These are phyloP conservation scores for Nyctibius grandis DNA, from an alignment of 2,797 vertebrate genomes.

Conservation along the genomic window DNA sequence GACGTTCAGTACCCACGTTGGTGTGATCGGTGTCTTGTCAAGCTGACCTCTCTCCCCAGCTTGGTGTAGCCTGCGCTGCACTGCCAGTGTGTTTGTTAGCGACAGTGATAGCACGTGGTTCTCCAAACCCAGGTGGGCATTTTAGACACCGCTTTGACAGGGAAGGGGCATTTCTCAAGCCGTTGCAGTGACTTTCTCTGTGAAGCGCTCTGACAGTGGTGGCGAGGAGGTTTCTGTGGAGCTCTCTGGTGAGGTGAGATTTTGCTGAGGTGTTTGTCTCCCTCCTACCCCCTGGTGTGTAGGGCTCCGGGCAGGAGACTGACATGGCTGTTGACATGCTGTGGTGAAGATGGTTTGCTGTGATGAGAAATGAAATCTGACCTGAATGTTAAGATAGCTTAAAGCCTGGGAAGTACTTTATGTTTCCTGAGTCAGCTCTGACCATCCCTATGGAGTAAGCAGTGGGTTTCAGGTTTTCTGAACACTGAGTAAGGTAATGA, in stretches of 20 bases:
- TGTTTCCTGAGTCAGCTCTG: conserved; percentile 62
- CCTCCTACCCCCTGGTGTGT: background rate
- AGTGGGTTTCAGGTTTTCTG: conserved; percentile 56
- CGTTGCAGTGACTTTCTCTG: background rate
- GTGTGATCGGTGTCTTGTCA: accelerated
- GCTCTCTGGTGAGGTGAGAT: background rate
- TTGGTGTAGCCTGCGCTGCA: background rate
- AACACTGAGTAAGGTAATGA: conserved; percentile 21
- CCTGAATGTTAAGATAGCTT: conserved; percentile 56
- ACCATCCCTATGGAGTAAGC: conserved; percentile 38
- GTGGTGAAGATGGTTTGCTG: background rate
- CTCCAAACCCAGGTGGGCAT: background rate
- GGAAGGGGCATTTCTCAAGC: background rate
- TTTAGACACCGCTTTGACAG: background rate
- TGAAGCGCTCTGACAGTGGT: background rate
- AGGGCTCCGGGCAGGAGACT: background rate
- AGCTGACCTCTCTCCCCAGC: background rate
- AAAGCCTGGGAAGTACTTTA: conserved; percentile 44
- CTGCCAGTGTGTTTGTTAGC: background rate
- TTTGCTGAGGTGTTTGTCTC: background rate
- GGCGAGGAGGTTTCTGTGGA: background rate
- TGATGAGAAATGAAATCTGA: conserved; percentile 64
- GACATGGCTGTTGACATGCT: background rate
- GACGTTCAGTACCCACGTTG: accelerated
- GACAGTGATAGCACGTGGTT: background rate